These are phyloP conservation scores for Chloroceryle inda DNA, from an alignment of 2,797 vertebrate species.

Conservation along the genomic window DNA sequence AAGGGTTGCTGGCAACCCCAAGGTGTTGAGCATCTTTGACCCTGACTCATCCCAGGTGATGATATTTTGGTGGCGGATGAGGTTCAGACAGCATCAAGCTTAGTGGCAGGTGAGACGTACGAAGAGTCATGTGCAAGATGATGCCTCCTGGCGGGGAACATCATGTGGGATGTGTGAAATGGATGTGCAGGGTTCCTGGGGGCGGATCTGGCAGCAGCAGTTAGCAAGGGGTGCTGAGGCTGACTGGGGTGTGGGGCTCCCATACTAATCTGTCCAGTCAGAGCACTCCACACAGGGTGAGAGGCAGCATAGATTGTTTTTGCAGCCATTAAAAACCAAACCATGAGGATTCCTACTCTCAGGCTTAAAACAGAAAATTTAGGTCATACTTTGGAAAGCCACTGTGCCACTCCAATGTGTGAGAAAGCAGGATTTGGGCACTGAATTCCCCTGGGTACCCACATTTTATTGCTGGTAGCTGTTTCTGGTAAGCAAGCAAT, in stretches of 20 bases:
- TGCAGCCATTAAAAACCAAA: neutral
- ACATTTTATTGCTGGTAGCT: neutral
- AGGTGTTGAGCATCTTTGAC: neutral
- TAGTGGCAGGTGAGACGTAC: neutral
- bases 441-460: neutral
- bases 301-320: neutral
- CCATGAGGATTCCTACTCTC: neutral
- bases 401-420: neutral
- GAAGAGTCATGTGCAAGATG: neutral
- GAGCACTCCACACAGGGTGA: neutral
- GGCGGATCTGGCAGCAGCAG: neutral
- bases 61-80: neutral
- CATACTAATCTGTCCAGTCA: neutral
- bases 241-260: conserved; percentile 48
- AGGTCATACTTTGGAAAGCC: neutral
- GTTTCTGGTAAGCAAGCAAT: neutral
- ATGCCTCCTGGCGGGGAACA: conserved; percentile 16
- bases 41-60: neutral
- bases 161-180: conserved; percentile 50
- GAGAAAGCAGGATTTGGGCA: neutral
- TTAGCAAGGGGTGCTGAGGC: neutral
- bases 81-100: neutral
- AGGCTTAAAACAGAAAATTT: neutral
- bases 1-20: neutral
- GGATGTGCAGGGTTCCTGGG: neutral